These are phyloP conservation scores for Hydrolagus affinis DNA, from an alignment of 2,113 vertebrate genomes.

Conservation along the genomic window DNA sequence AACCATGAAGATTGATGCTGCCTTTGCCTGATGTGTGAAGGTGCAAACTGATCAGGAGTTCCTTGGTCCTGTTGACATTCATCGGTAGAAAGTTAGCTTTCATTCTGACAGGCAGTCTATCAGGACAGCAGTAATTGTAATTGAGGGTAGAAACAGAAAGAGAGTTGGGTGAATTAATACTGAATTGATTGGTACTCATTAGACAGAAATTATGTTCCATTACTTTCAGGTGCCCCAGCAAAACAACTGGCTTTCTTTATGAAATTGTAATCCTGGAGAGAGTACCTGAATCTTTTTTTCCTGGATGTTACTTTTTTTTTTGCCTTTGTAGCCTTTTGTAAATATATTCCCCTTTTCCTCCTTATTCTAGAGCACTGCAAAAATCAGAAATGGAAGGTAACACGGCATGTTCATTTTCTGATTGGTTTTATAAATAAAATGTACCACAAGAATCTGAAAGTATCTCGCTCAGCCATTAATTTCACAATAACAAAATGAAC, in stretches of 20 bases:
- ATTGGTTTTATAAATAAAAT: not conserved
- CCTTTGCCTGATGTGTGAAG: no score
- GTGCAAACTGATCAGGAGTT: no score
- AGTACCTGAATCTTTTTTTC: not conserved
- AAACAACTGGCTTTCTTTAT: not conserved
- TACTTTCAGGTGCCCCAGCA: not conserved
- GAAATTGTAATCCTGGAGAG: not conserved
- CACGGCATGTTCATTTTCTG: not conserved
- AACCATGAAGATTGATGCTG: no score
- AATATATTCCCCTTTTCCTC: not conserved
- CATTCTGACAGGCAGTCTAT: no score
- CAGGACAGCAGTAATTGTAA: no score
- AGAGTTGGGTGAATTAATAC: no score
- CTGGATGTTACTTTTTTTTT: not conserved
- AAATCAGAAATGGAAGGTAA: not conserved
- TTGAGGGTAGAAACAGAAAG: no score
- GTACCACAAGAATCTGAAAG: not conserved
- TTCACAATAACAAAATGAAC: not conserved
- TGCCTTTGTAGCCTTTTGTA: not conserved
- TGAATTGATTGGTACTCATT: no score
- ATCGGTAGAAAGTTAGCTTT: no score
- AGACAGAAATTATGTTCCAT: not conserved
- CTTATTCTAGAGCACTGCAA: not conserved
- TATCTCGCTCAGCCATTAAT: not conserved
- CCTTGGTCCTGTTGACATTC: no score